These are phyloP conservation scores for Smutsia temminckii DNA, from an alignment of 2,797 vertebrate species.

Conservation along the genomic window DNA sequence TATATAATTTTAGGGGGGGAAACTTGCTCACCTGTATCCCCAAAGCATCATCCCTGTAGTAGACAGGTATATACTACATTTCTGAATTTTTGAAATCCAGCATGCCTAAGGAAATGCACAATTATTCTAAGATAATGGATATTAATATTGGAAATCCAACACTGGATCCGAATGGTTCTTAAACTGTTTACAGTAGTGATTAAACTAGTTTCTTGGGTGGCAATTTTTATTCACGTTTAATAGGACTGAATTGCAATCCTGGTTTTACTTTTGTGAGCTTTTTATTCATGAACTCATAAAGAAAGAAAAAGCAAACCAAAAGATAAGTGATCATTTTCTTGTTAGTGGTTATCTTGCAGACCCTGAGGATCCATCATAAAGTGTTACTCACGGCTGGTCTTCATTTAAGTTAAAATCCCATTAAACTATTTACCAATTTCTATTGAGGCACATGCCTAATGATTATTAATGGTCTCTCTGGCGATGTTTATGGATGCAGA, in stretches of 20 bases:
- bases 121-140: background rate
- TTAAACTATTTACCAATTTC: constrained; percentile 50
- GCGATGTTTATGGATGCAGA: constrained; percentile 66
- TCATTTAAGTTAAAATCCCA: constrained; percentile 65
- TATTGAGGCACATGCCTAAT: constrained; percentile 54
- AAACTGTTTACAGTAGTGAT: background rate
- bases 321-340: constrained; percentile 46
- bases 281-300: background rate
- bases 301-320: background rate
- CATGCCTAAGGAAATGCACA: background rate
- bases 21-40: background rate
- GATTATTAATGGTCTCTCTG: constrained; percentile 63
- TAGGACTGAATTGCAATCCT: background rate
- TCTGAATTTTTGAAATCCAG: background rate
- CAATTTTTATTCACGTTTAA: background rate
- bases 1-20: background rate
- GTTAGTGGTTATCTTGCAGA: background rate
- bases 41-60: background rate
- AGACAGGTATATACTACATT: background rate
- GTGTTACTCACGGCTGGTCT: constrained; percentile 28
- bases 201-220: background rate
- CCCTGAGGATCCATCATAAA: background rate
- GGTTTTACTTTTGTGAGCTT: constrained; percentile 14
- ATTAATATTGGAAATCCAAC: background rate
- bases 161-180: background rate